A percentile compares a stretch with the other conserved stretches of the same genome.
phyloP scores from a whole-genome alignment of 2,888 invertebrate species.

The Omphaloscelis lunosa region DNA sequence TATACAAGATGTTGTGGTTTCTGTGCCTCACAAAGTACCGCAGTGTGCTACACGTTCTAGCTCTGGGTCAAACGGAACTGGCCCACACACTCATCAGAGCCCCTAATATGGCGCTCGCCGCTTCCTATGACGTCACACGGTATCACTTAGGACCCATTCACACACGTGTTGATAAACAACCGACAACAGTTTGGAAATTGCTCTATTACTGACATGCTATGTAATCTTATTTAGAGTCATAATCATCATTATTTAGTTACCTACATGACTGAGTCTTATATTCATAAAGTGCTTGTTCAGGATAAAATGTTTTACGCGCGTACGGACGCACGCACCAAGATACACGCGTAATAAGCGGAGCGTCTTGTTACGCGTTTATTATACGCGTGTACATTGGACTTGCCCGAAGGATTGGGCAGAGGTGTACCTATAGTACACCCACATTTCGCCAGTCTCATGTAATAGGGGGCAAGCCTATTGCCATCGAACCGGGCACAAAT shows the following conservation, averaged over 20 bases:
- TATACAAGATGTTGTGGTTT: not conserved
- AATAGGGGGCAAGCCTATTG: too few relatives aligned
- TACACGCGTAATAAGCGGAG: not conserved
- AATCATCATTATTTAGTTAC: conserved; percentile 17
- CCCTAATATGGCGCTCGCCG: conserved; percentile 67
- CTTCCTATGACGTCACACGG: conserved; percentile 67
- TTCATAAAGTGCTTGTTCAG: not conserved
- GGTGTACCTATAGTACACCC: not conserved
- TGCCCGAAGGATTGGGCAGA: not conserved
- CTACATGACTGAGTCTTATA: not conserved
- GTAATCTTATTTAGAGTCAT: conserved; percentile 19
- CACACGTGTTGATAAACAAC: conserved; percentile 38
- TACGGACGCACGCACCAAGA: not conserved
- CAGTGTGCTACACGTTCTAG: conserved; percentile 49
- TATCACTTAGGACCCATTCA: conserved; percentile 54
- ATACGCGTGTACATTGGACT: not conserved
- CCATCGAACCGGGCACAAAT: not conserved
- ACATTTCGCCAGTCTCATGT: not conserved
- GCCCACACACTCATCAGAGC: conserved; percentile 71
- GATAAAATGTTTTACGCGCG: not conserved
- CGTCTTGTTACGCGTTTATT: not conserved
- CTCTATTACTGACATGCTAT: conserved; percentile 41
- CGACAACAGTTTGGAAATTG: conserved; percentile 44
- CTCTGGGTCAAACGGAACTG: conserved; percentile 69
- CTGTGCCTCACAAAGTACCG: not conserved